Base-by-base conservation (phyloP, 2,888 invertebrate species). In the Camptogramma bilineatum region DNA sequence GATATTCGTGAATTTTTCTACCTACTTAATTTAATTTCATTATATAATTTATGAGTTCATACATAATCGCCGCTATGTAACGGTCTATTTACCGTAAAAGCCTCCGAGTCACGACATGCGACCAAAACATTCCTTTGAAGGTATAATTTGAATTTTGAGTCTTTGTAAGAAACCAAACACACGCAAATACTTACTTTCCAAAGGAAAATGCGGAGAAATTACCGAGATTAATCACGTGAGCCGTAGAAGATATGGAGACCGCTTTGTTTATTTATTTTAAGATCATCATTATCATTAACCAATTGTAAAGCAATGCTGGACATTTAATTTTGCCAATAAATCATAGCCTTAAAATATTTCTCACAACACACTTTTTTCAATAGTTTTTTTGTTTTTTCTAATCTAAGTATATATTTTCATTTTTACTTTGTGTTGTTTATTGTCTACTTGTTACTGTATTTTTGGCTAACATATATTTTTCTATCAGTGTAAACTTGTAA, bases 91-190 rank as follows among this genome's bases (percentile, higher is more conserved):
- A n/a, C 16, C n/a, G 10, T 42, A 42, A 42, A 42, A 42, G 16
- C 42, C 16, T 42, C 16, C 8, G 10, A 42, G 42, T 42, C 42
- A 42, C 16, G 44, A n/a, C 56, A 50, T 46, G 66, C 47, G 54
- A 62, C 54, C 42, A 31, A 58, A 65, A 58, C 50, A 58, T 66
- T 58, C 48, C 62, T 66, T 66, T 62, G 66, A 65, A 50, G 60
- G n/a, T 52, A 61, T 51, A 48, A 65, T 62, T 62, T 44, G n/a
- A 58, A 34, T 39, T 34, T 34, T 34, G 10, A 10, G 28, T 58
- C 65, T 54, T 57, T 62, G 51, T 61, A 39, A 56, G 61, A 66
- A 66, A 58, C 53, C 62, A 62, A 58, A 65, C 55, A 61, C 31
- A 50, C 39, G 52, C 51, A 48, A 56, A 57, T 54, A 54, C 61